These are phyloP conservation scores for Oedothorax gibbosus DNA, from an alignment of 1,140 invertebrate genomes.

Conservation along the genomic window DNA sequence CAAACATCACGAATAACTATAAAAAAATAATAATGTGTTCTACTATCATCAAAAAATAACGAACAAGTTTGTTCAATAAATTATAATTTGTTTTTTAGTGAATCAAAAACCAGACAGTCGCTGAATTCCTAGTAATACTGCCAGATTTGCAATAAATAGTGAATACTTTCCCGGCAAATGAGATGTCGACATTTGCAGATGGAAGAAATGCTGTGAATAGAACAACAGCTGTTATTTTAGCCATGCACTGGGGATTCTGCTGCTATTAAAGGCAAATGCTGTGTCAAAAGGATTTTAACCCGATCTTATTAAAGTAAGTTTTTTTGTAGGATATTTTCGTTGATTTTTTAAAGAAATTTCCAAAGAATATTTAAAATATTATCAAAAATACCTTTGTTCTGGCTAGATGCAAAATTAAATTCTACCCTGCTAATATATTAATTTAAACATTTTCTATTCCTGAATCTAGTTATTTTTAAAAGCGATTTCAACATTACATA, in stretches of 20 bases:
- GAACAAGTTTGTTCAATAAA: background rate
- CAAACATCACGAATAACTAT: background rate
- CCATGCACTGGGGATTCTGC: background rate
- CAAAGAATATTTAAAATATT: too few relatives aligned
- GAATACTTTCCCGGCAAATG: background rate
- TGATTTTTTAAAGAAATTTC: background rate
- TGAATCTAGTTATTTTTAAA: too few relatives aligned
- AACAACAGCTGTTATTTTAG: background rate
- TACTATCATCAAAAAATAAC: background rate
- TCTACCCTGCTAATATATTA: too few relatives aligned
- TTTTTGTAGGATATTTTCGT: background rate
- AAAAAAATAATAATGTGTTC: background rate
- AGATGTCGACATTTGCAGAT: background rate
- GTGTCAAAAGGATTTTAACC: background rate
- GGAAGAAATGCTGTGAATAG: background rate
- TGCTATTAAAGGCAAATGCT: background rate
- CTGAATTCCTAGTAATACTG: slow-evolving; percentile 25
- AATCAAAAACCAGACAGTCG: slow-evolving; percentile 7
- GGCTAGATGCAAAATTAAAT: too few relatives aligned
- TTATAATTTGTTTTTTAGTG: background rate
- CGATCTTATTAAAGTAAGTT: background rate
- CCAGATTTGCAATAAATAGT: slow-evolving; percentile 23
- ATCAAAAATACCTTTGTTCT: too few relatives aligned
- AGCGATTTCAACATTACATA: too few relatives aligned
- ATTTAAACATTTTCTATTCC: too few relatives aligned